Evolutionary conservation across 2,113 vertebrate genomes (phyloP).

Genomic region (Thymallus thymallus): DNA sequence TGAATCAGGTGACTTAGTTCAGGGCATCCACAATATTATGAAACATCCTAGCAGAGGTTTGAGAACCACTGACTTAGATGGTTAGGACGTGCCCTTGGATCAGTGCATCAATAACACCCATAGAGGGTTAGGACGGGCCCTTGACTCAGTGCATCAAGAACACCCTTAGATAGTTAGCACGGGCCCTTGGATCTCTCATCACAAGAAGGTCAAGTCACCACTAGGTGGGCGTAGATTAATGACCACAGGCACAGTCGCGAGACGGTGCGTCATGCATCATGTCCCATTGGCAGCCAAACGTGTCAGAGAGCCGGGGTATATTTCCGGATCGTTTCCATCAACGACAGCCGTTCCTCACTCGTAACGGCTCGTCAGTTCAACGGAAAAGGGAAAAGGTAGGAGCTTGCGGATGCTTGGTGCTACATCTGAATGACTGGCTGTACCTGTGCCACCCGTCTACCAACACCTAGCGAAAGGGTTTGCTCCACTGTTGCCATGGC

Average conservation of each 20-base stretch:
- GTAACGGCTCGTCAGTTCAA: slow-evolving; percentile 15
- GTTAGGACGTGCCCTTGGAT: too few relatives aligned
- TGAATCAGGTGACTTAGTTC: too few relatives aligned
- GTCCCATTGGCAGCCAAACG: slow-evolving; percentile 54
- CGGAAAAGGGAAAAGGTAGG: slow-evolving; percentile 22
- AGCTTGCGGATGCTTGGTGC: slow-evolving; percentile 14
- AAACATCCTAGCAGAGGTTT: too few relatives aligned
- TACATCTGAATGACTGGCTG: slow-evolving; percentile 15
- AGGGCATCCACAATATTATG: too few relatives aligned
- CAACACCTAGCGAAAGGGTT: slow-evolving; percentile 30
- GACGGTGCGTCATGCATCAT: slow-evolving; percentile 60
- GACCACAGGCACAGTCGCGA: slow-evolving; percentile 47
- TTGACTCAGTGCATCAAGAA: too few relatives aligned
- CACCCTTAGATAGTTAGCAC: slow-evolving; percentile 16
- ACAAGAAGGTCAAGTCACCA: slow-evolving; percentile 57
- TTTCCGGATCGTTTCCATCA: slow-evolving; percentile 60
- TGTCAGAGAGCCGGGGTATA: slow-evolving; percentile 59
- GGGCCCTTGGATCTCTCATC: slow-evolving; percentile 40
- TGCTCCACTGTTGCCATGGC: slow-evolving; percentile 58
- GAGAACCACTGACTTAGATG: too few relatives aligned
- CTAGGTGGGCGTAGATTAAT: slow-evolving; percentile 63
- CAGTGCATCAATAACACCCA: too few relatives aligned
- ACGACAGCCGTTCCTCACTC: slow-evolving; percentile 26
- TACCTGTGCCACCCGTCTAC: slow-evolving; percentile 54
- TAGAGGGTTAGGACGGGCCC: too few relatives aligned